phyloP scores from a whole-genome alignment of 2,888 invertebrate genomes.

The Pristionchus japonicus region DNA sequence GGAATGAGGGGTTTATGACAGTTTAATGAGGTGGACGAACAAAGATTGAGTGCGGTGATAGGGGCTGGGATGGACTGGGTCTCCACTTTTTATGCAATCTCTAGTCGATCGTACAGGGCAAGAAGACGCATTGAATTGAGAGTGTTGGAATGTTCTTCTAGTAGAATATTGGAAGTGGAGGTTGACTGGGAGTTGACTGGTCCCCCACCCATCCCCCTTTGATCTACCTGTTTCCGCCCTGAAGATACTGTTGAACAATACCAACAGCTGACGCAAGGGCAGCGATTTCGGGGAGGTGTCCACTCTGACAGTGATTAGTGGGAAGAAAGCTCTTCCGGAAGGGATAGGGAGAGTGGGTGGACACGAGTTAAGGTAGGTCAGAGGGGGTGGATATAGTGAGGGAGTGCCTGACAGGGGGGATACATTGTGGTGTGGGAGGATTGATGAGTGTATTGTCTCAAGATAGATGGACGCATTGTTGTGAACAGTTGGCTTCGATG shows the following conservation, averaged over 20 bases:
- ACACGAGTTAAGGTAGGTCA: slow-evolving; percentile 13
- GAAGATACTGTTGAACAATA: neutral
- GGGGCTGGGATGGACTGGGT: too few relatives aligned
- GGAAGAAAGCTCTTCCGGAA: neutral
- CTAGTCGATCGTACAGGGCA: too few relatives aligned
- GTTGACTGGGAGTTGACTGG: neutral
- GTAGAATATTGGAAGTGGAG: neutral
- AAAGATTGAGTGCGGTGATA: slow-evolving; percentile 2
- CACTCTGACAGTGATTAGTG: slow-evolving; percentile 14
- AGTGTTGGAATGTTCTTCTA: too few relatives aligned
- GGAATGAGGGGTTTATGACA: slow-evolving; percentile 38
- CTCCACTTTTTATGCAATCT: too few relatives aligned
- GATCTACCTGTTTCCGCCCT: neutral
- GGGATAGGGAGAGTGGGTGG: neutral
- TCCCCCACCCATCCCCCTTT: neutral
- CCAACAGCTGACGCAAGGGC: neutral
- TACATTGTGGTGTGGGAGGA: neutral
- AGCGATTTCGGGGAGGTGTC: neutral
- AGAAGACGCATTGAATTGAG: too few relatives aligned
- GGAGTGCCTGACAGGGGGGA: neutral
- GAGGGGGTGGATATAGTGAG: neutral
- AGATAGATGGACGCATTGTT: too few relatives aligned
- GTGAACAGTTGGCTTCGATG: neutral
- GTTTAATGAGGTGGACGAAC: slow-evolving; percentile 28
- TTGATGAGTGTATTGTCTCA: neutral